Conservation (phyloP, 2,113 vertebrate species). For the Ceyx melanurus region DNA sequence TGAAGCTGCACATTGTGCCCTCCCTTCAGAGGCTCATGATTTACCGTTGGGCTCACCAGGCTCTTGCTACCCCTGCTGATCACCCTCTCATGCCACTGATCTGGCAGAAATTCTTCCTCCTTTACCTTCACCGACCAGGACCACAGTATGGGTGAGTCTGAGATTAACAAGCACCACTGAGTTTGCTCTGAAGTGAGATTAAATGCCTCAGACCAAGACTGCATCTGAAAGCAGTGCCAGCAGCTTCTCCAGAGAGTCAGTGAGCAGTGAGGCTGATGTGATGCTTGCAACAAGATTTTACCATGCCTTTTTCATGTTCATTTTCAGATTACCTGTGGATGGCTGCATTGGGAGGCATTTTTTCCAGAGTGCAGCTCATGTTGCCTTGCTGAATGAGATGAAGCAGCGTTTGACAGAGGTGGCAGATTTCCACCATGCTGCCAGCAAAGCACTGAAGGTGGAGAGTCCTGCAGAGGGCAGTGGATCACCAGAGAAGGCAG, state of each 20-base stretch:
- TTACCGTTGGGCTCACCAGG: constrained; percentile 96
- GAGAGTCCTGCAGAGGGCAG: constrained; percentile 71
- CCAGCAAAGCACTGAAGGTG: constrained; percentile 88
- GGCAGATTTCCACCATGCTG: constrained; percentile 93
- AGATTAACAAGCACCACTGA: neutral
- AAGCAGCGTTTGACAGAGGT: constrained; percentile 87
- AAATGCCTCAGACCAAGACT: neutral
- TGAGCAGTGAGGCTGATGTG: neutral
- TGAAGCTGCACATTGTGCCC: constrained; percentile 91
- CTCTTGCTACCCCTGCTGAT: constrained; percentile 88
- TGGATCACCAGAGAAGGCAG: constrained; percentile 59
- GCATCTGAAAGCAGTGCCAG: neutral
- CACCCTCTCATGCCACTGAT: constrained; percentile 92
- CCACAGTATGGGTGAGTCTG: constrained; percentile 90
- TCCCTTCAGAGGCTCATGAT: constrained; percentile 94
- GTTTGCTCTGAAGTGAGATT: neutral
- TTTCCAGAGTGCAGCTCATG: constrained; percentile 85
- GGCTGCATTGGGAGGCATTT: constrained; percentile 92
- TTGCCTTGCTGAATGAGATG: constrained; percentile 83
- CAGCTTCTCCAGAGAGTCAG: neutral
- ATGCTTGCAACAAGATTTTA: neutral
- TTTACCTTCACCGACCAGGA: constrained; percentile 92
- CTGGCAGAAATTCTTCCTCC: constrained; percentile 97
- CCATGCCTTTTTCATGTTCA: neutral
- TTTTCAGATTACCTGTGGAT: constrained; percentile 84